Evolutionary conservation across 2,113 vertebrate genomes (phyloP).

Genomic region (Nibea albiflora): DNA sequence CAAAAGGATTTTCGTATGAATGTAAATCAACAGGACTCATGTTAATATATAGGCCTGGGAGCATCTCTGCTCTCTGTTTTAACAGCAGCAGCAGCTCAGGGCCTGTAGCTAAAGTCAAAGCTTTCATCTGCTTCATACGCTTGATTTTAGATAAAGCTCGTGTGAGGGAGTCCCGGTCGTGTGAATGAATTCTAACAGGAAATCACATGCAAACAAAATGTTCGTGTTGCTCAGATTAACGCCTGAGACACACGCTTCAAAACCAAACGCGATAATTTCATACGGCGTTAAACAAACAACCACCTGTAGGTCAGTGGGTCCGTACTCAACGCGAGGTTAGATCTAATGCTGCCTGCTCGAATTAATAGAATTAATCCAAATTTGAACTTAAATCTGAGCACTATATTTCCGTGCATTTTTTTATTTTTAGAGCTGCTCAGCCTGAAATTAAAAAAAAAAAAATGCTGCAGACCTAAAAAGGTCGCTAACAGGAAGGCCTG

Average conservation of each 20-base stretch:
- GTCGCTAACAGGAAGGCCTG: neutral
- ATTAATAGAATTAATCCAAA: neutral
- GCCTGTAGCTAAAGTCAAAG: constrained; percentile 12
- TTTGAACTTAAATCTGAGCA: neutral
- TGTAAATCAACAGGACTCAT: constrained; percentile 57
- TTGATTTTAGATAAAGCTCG: constrained; percentile 1
- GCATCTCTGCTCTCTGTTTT: constrained; percentile 37
- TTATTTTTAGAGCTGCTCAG: neutral
- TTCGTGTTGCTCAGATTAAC: neutral
- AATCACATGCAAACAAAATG: neutral
- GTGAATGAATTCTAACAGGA: neutral
- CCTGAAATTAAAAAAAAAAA: neutral
- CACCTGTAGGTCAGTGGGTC: constrained; percentile 59
- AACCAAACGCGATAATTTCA: neutral
- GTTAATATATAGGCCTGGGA: constrained; percentile 56
- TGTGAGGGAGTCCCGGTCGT: neutral
- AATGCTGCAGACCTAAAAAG: neutral
- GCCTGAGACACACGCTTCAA: neutral
- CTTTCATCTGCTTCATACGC: constrained; percentile 6
- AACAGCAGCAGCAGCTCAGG: constrained; percentile 21
- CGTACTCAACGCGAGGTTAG: neutral
- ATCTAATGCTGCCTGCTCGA: no score
- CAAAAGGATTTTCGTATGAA: constrained; percentile 44
- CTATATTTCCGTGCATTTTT: neutral
- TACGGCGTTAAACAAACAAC: constrained; percentile 25